Conservation (phyloP, 2,888 invertebrate genomes). For the Galeopsomyia nigrocyanea region DNA sequence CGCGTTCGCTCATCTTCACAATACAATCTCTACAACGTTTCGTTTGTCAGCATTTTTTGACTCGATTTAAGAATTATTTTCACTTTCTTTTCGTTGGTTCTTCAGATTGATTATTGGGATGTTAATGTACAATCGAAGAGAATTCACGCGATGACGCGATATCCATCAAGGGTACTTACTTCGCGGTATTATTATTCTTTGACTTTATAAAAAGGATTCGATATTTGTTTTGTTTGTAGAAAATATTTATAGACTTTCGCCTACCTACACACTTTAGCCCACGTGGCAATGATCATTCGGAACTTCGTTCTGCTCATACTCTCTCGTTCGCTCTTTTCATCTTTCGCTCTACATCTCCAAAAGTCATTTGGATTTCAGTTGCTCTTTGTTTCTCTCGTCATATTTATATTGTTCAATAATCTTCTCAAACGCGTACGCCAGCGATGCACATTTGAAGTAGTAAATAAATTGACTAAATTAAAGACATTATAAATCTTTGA, state of each 20-base stretch:
- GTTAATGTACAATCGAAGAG: slow-evolving; percentile 2
- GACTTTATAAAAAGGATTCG: slow-evolving; percentile 55
- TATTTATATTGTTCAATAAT: slow-evolving; percentile 40
- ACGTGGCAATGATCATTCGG: slow-evolving; percentile 40
- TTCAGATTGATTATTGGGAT: background rate
- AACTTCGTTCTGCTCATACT: slow-evolving; percentile 32
- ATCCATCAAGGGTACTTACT: slow-evolving; percentile 49
- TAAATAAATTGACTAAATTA: slow-evolving; percentile 47
- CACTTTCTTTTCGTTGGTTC: slow-evolving; percentile 37
- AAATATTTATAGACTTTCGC: slow-evolving; percentile 58
- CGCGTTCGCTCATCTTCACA: slow-evolving; percentile 32
- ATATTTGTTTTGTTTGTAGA: slow-evolving; percentile 56
- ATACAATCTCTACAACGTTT: slow-evolving; percentile 18
- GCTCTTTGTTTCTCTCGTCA: slow-evolving; percentile 39
- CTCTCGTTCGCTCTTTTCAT: slow-evolving; percentile 28
- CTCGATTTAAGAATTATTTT: slow-evolving; percentile 36
- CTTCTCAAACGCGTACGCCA: slow-evolving; percentile 48
- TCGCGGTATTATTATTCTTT: slow-evolving; percentile 45
- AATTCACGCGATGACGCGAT: slow-evolving; percentile 37
- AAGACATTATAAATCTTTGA: slow-evolving; percentile 46
- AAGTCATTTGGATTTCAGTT: slow-evolving; percentile 48
- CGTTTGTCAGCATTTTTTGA: slow-evolving; percentile 21
- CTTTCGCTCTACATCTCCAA: slow-evolving; percentile 34
- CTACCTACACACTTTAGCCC: slow-evolving; percentile 50
- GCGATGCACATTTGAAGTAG: slow-evolving; percentile 49